Base-by-base conservation (phyloP, 2,888 invertebrate species). In the Ormyrus nitidulus region DNA sequence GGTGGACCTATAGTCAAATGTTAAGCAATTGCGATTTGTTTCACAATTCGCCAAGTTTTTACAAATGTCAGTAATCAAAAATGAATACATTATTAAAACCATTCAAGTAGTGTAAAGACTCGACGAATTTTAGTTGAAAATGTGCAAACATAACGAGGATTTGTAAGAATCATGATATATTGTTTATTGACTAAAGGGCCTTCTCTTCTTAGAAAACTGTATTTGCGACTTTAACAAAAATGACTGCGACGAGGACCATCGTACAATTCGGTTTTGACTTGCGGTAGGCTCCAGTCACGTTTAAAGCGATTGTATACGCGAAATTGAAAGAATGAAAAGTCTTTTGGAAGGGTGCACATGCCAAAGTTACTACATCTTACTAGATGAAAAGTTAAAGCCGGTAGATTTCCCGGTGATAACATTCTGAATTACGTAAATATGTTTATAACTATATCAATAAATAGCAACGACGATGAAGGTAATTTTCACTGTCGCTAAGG, bases 331-430 rank as follows among this genome's bases (percentile, higher is more conserved):
- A 56, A 34, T 34, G 9, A 65, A 61, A 48, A 65, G 9, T 8
- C 48, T 34, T 59, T 78, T 49, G 46, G 13, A 62, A 46, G 5
- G 7, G 48, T 49, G 46, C 51, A 62, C 13, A 58, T 58, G 19
- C 44, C 34, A 65, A 75, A 62, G 49, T n/a, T n/a, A n/a, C n/a
- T n/a, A n/a, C n/a, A n/a, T n/a, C n/a, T n/a, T n/a, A n/a, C n/a
- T n/a, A n/a, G n/a, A 59, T 53, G 73, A 70, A 74, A 49, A 64
- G 70, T 61, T 34, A 34, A 34, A 34, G 4, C 34, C 34, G 66
- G 49, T 10, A 9, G 19, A 76, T 80, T 79, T 34, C n/a, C 11
- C 8, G n/a, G 49, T 13, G 74, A 76, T 76, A 80, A 46, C 65
- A 71, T 13, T 62, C 56, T 71, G 56, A 59, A 51, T 69, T 54